Percentiles rank a stretch among this genome's conserved stretches.
Conservation (phyloP, 1,140 invertebrate species). For the Tetraneura akinire region DNA sequence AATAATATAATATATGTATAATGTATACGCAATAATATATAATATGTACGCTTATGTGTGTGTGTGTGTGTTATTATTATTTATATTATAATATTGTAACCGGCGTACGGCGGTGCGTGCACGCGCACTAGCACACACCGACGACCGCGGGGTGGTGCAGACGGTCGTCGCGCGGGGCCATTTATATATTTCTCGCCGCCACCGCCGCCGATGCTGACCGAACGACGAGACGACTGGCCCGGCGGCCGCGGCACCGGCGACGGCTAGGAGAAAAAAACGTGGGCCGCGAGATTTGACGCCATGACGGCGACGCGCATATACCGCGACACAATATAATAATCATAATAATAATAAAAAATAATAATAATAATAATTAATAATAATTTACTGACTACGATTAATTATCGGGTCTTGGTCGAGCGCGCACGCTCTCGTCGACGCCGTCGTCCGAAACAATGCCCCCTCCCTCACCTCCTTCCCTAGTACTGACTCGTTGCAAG, state of each 20-base stretch:
- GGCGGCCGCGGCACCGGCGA: neutral
- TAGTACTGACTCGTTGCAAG: too few relatives aligned
- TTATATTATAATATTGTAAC: neutral
- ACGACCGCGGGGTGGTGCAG: conserved; percentile 18
- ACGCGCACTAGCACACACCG: conserved; percentile 35
- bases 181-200: conserved; percentile 18
- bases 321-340: too few relatives aligned
- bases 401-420: conserved; percentile 13
- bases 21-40: too few relatives aligned
- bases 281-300: conserved; percentile 43
- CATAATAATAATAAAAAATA: too few relatives aligned
- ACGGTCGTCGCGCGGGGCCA: conserved; percentile 39
- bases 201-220: neutral
- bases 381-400: conserved; percentile 35
- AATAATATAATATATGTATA: too few relatives aligned
- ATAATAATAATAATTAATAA: neutral
- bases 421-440: neutral
- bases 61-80: too few relatives aligned
- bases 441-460: neutral
- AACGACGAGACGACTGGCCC: conserved; percentile 13
- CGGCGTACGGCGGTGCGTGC: conserved; percentile 5
- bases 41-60: too few relatives aligned
- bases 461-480: too few relatives aligned
- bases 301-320: neutral
- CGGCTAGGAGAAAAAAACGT: conserved; percentile 9